Base-by-base conservation (phyloP, 2,797 vertebrate species). In the Sebastes cheni region DNA sequence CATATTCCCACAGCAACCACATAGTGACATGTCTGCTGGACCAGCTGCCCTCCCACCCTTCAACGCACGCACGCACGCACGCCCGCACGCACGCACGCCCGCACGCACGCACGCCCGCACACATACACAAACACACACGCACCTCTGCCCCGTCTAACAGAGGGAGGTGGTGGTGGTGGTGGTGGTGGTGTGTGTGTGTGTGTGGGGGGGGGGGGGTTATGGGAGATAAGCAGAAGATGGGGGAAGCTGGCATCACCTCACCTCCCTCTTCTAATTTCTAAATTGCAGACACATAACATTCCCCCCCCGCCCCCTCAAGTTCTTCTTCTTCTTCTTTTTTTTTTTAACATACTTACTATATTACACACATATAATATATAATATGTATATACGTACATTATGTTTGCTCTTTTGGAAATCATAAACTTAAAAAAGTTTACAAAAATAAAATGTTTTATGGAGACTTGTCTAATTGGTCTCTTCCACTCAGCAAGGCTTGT, bases 371-470 rank as follows among this genome's bases (percentile, higher is more conserved):
- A 93, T 91, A 88, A 86, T 92, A 93, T 90, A 93, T 90, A 90
- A 93, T 93, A 94, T 83, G 58, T 92, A 92, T 93, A 91, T 92
- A 91, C 87, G 75, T 92, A 94, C 86, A 90, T 87, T 86, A 88
- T 86, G 88, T 90, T 93, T 91, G 82, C 82, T 93, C 86, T 92
- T 93, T 94, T 92, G 85, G 79, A 94, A 95, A 94, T 92, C 93
- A 94, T 94, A 93, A 96, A 95, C 94, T 93, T 94, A 94, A 94
- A 95, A 95, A 94, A 94, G 92, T 94, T 94, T 95, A 96, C 89
- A 96, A 96, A 96, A 96, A 96, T 96, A 96, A 96, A 95, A 95
- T 90, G 95, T 95, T 96, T 94, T 94, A 94, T 94, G 91, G 88
- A 84, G 91, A 94, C 93, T 90, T 88, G 79, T 91, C 81, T 81